Evolutionary conservation across 2,888 invertebrate genomes (phyloP), one percentile per base, ranked within the genome.

Genomic region (Nymphalis urticae): DNA sequence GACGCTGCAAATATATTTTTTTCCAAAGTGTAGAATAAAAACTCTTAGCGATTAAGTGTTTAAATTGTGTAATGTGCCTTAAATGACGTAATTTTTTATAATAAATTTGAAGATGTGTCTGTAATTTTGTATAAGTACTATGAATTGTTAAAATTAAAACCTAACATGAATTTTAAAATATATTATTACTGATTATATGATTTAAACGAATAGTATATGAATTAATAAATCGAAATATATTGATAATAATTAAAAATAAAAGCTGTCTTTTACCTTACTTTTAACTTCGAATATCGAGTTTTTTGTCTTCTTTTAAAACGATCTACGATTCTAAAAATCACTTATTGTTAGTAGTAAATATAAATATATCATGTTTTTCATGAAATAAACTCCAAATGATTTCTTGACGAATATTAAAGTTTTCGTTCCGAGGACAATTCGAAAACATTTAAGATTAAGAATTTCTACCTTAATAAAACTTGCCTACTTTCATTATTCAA

Each of bases 21-120:
- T 61, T 72, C 74, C 74, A 74, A 74, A 74, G 74, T 63, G 51
- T 70, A 71, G 71, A 56, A 63, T 73, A 73, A 65, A 69, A 65
- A 42, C 51, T 62, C 32, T 56, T 61, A 60, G 56, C 68, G 48
- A 50, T 36, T 69, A 69, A 68, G 48, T 21, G 61, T 51, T 53
- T 59, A 73, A 60, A 60, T 64, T 56, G 69, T 68, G 68, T 66
- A 63, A 69, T 66, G 74, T 72, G 72, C 74, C 70, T 73, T 73
- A 72, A 63, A 56, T 71, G 64, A 69, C 58, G 36, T 47, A 24
- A 62, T 48, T 42, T 58, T 16, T 19, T 19, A 53, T 17, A 56
- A 27, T 36, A 21, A 42, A 58, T 42, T 19, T 10, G 32, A 19
- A 58, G 42, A 8, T 4, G 5, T 42, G 19, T 42, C 6, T 58